Conservation (phyloP, 2,113 vertebrate species). For the Carassius auratus region DNA sequence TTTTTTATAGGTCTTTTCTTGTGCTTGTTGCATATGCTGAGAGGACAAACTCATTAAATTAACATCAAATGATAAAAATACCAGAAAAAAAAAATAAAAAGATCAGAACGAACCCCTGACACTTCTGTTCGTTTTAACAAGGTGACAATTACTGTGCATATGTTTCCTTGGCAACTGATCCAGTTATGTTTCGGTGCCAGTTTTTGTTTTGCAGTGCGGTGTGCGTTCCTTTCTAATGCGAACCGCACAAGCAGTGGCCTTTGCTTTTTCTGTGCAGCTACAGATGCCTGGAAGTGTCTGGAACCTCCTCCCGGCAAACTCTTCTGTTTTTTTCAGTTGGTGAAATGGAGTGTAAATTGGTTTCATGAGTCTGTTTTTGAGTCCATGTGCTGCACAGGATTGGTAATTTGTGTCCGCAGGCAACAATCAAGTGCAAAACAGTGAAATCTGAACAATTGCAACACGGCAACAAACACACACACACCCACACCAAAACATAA, state of each 20-base stretch:
- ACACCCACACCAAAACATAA: too few relatives aligned
- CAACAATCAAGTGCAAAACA: background rate
- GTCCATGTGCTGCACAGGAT: background rate
- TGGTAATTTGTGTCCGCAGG: background rate
- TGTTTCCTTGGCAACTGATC: conserved; percentile 1
- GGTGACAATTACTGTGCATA: background rate
- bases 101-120: background rate
- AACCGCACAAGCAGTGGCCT: background rate
- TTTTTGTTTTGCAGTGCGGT: background rate
- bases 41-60: background rate
- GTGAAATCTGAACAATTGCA: background rate
- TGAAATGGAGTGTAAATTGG: conserved; percentile 1
- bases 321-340: background rate
- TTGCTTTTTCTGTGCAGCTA: background rate
- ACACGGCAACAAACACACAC: background rate
- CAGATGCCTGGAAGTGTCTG: conserved; percentile 10
- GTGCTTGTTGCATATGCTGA: background rate
- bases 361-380: conserved; percentile 5
- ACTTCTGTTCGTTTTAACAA: background rate
- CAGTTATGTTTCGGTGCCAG: background rate
- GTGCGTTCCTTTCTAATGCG: background rate
- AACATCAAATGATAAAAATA: too few relatives aligned
- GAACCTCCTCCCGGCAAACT: background rate
- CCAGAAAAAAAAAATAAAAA: too few relatives aligned
- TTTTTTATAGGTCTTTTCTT: too few relatives aligned